Percentiles rank a stretch among this genome's conserved stretches.
Evolutionary conservation across 2,113 vertebrate species (phyloP).

Genomic region (Falco punctatus): DNA sequence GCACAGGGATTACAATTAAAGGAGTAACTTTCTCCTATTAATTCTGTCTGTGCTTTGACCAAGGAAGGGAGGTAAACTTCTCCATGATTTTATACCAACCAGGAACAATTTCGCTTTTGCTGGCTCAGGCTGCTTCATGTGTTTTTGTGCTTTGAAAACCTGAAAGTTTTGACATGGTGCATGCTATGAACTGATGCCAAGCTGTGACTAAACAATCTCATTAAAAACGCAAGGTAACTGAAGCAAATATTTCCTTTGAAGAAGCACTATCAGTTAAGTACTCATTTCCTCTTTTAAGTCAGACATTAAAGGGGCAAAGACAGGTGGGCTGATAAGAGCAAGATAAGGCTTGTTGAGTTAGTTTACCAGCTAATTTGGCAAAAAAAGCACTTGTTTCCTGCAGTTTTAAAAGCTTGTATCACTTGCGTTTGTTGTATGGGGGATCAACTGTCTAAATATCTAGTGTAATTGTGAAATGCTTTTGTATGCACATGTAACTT

Average conservation of each 20-base stretch:
- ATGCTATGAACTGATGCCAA: constrained; percentile 53
- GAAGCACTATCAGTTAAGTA: constrained; percentile 55
- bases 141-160: constrained; percentile 33
- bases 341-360: constrained; percentile 47
- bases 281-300: constrained; percentile 63
- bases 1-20: not conserved
- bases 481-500: constrained; percentile 34
- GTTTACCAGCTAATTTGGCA: constrained; percentile 46
- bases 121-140: not conserved
- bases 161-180: constrained; percentile 36
- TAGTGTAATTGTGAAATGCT: constrained; percentile 21
- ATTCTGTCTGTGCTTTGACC: not conserved
- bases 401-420: constrained; percentile 30
- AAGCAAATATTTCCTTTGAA: constrained; percentile 69
- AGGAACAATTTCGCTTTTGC: constrained; percentile 35
- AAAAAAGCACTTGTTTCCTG: constrained; percentile 8
- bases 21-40: not conserved
- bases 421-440: constrained; percentile 21
- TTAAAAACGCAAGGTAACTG: constrained; percentile 62
- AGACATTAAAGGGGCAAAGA: constrained; percentile 59
- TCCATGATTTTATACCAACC: not conserved
- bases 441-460: constrained; percentile 23
- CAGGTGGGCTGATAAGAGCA: constrained; percentile 62
- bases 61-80: not conserved
- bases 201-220: constrained; percentile 47